phyloP scores from a whole-genome alignment of 1,140 invertebrate species.

The Anastrepha obliqua region DNA sequence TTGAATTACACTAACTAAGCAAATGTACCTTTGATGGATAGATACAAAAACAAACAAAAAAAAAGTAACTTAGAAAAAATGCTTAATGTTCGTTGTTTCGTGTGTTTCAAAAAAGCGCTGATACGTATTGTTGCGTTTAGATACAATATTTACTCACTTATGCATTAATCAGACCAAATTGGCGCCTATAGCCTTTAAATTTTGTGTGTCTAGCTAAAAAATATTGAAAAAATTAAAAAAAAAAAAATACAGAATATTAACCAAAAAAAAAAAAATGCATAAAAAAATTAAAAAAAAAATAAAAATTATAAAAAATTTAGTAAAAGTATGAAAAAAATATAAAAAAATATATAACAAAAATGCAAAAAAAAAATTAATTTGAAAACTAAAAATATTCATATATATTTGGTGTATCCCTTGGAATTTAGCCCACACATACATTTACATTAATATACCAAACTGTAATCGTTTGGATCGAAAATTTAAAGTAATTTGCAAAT shows the following conservation, averaged over 20 bases:
- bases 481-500: background rate
- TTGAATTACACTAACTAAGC: slow-evolving; percentile 50
- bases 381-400: background rate
- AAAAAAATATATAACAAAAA: background rate
- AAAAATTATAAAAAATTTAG: no score
- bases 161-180: background rate
- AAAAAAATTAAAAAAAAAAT: no score
- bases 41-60: background rate
- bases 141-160: background rate
- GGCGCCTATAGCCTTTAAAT: background rate
- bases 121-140: background rate
- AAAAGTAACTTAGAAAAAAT: background rate
- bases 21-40: slow-evolving; percentile 44
- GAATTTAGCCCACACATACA: background rate
- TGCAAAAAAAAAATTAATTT: background rate
- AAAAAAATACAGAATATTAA: background rate
- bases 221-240: background rate
- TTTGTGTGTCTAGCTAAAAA: background rate
- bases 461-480: background rate
- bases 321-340: slow-evolving; percentile 5
- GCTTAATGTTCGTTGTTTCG: slow-evolving; percentile 21
- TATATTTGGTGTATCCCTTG: background rate
- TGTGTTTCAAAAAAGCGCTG: no score
- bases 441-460: background rate
- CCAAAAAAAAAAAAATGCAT: no score